Evolutionary conservation across 92 coral and sea anemone genomes (phyloP), one percentile per base, ranked within the genome.

Genomic region (Montipora capitata): DNA sequence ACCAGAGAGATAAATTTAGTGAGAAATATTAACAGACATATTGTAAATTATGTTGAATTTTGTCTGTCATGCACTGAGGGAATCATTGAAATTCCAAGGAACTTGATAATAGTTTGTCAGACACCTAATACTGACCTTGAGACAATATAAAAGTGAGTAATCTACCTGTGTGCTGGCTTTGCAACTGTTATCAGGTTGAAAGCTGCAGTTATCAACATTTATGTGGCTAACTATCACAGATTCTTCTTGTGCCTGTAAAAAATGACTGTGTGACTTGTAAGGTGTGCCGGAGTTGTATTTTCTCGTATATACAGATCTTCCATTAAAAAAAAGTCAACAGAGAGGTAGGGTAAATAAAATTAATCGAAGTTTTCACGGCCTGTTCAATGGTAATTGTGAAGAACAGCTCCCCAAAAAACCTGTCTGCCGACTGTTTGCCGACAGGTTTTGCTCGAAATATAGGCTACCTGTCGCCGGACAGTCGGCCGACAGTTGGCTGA

Each of bases 201-300:
- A 58, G 76, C 56, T 71, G 76, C 76, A 71, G 76, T 13, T 41
- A 15, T 71, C 76, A 71, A 71, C 51, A 71, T 71, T 27, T 41
- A 71, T 40, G 76, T 71, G 76, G 76, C 76, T 71, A 71, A 43
- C 76, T 41, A 10, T 71, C 51, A 71, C 76, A 71, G 76, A 71
- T 71, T 71, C 76, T 71, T 71, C 58, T 71, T 71, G 76, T 71
- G 76, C 76, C 76, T 71, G 76, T 71, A 71, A 71, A 71, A 71
- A 71, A 71, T 43, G 39, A 41, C 76, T 40, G 43, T 54, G 59
- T 71, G 51, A 71, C 76, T 71, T 71, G 76, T 41, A 43, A 71
- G 76, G 76, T 71, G 76, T 41, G 76, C 42, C 52, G 76, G 76
- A 39, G 54, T 45, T 71, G 76, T 71, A 71, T 71, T 71, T 71